Percentiles rank a stretch among this genome's conserved stretches.
phyloP scores from a whole-genome alignment of 2,797 vertebrate genomes.

The Toxotes lorentzi region DNA sequence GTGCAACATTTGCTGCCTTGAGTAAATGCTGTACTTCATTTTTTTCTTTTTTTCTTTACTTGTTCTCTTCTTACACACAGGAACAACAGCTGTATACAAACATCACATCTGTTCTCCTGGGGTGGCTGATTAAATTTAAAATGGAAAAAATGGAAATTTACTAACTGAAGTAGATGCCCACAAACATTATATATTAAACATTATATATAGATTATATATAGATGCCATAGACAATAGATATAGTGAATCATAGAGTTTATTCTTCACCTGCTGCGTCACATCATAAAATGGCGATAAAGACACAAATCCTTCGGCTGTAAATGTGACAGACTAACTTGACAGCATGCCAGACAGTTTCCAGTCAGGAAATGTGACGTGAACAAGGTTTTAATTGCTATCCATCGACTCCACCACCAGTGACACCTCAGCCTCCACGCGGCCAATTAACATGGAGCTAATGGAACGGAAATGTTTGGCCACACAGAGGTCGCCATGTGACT shows the following conservation, averaged over 20 bases:
- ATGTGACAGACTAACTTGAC: background rate
- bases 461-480: conserved; percentile 54
- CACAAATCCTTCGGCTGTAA: conserved; percentile 8
- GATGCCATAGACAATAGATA: background rate
- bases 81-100: background rate
- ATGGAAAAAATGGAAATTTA: background rate
- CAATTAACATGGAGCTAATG: conserved; percentile 68
- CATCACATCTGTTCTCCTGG: background rate
- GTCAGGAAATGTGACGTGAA: conserved; percentile 42
- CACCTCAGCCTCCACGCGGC: conserved; percentile 37
- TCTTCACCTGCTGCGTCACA: background rate
- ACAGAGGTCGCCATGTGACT: conserved; percentile 52
- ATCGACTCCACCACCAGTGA: conserved; percentile 28
- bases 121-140: background rate
- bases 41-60: background rate
- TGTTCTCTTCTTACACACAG: background rate
- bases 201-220: background rate
- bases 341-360: conserved; percentile 21
- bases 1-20: no score
- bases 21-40: background rate
- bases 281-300: background rate
- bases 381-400: conserved; percentile 52
- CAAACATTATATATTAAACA: no score
- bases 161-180: background rate
- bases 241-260: background rate